phyloP scores from a whole-genome alignment of 2,888 invertebrate species.

The Copidosoma aretas region DNA sequence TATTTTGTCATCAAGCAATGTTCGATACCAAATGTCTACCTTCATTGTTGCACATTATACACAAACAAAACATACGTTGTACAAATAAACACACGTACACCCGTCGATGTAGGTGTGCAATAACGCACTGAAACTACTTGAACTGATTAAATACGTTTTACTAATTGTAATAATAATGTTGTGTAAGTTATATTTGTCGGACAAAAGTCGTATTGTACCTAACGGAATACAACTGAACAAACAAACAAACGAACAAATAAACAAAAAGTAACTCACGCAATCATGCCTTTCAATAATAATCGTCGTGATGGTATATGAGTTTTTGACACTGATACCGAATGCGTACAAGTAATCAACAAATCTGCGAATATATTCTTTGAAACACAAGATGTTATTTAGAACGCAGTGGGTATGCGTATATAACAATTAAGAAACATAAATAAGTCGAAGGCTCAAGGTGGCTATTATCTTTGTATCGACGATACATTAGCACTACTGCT shows the following conservation, averaged over 20 bases:
- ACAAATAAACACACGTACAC: slow-evolving; percentile 10
- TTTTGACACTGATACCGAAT: not conserved
- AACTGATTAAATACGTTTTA: slow-evolving; percentile 14
- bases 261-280: too few relatives aligned
- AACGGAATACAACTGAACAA: slow-evolving; percentile 37
- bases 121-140: slow-evolving; percentile 35
- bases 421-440: slow-evolving; percentile 33
- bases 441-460: slow-evolving; percentile 32
- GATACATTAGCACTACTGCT: slow-evolving; percentile 45
- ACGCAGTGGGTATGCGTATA: slow-evolving; percentile 7
- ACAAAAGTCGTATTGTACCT: slow-evolving; percentile 32
- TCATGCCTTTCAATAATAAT: slow-evolving; percentile 44
- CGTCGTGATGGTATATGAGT: slow-evolving; percentile 31
- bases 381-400: slow-evolving; percentile 27
- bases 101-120: slow-evolving; percentile 45
- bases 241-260: slow-evolving; percentile 3
- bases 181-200: slow-evolving; percentile 30
- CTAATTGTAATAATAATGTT: slow-evolving; percentile 22
- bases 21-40: slow-evolving; percentile 53
- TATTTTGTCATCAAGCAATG: slow-evolving; percentile 47
- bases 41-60: not conserved
- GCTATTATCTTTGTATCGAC: slow-evolving; percentile 30
- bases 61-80: not conserved
- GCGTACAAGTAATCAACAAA: slow-evolving; percentile 17
- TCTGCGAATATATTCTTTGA: slow-evolving; percentile 45